Evolutionary conservation across 2,888 invertebrate species (phyloP).

Genomic region (Odiellus spinosus): DNA sequence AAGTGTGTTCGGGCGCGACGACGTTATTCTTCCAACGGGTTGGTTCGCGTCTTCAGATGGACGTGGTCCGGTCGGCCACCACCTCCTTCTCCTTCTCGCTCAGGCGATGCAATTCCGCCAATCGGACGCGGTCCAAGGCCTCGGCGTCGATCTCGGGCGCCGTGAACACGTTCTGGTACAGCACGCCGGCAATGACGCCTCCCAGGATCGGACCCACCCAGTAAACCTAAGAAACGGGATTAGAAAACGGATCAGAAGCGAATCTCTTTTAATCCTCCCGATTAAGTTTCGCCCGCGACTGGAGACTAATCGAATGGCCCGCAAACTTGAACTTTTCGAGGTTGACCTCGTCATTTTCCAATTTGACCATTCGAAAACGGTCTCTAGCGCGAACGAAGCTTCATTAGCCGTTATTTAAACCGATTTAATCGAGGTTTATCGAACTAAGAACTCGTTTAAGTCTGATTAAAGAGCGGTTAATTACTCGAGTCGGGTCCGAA

Average conservation of each 20-base stretch:
- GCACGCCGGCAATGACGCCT: constrained; percentile 54
- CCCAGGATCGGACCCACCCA: constrained; percentile 77
- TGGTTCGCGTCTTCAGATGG: constrained; percentile 6
- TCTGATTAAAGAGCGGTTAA: too few species aligned
- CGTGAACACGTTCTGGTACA: constrained; percentile 39
- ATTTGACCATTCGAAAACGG: too few species aligned
- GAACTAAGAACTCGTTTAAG: too few species aligned
- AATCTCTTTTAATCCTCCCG: neutral
- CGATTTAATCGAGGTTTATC: too few species aligned
- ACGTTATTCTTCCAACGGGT: too few species aligned
- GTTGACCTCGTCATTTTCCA: too few species aligned
- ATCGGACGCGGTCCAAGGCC: constrained; percentile 8
- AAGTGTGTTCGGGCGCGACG: too few species aligned
- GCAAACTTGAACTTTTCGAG: too few species aligned
- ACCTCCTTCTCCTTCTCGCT: constrained; percentile 15
- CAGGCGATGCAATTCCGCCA: constrained; percentile 8
- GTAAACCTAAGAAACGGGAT: constrained; percentile 53
- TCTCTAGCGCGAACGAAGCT: too few species aligned
- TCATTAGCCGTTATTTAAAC: too few species aligned
- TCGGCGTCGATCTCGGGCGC: constrained; percentile 11
- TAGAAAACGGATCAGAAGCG: neutral
- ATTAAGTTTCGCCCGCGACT: neutral
- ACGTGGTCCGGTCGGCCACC: constrained; percentile 14
- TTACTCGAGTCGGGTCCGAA: too few species aligned
- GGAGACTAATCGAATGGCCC: too few species aligned